Evolutionary conservation across 92 coral and sea anemone genomes (phyloP), one percentile per base, ranked within the genome.

Genomic region (Palythoa grandiflora): DNA sequence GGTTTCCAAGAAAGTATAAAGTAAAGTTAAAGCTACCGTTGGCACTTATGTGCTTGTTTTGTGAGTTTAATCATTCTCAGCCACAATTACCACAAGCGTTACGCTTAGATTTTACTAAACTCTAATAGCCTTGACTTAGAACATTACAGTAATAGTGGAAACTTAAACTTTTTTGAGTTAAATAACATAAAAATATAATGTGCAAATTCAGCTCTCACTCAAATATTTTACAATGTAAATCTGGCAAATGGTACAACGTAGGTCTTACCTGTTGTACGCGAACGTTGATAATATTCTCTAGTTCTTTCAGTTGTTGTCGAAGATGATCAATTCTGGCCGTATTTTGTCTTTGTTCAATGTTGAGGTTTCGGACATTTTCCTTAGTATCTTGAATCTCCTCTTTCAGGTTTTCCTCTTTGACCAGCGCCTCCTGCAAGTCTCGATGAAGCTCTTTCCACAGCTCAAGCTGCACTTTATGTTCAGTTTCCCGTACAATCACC

Each of bases 401-500:
- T 9, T 54, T 38, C 15, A 19, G 51, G 37, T 85, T 85, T 36
- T 37, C 35, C 5, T 28, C 71, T 17, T 76, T 87, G 6, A 71
- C 3, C 73, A 80, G 75, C 10, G 63, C 86, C n/a, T 38, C 76
- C 50, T 44, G 3, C 54, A 79, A 20, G 14, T 85, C 90, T 51
- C 7, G 71, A 51, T 6, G 3, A 38, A 79, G 84, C 16, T 72
- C 87, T 5, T 28, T 68, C 52, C 15, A 20, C 14, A 71, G 74
- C 13, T 79, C 74, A 36, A 17, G 28, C 36, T 78, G 48, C 59
- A 36, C 55, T 1, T 70, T 57, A 1, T 52, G 77, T 61, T 80
- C 87, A 15, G 87, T 35, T 35, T 88, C 87, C 9, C 68, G 48
- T 10, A 88, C 54, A 79, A 53, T 79, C 44, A 51, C 53, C 16